Conservation (phyloP, 2,888 invertebrate genomes). For the Opisthograptis luteolata region DNA sequence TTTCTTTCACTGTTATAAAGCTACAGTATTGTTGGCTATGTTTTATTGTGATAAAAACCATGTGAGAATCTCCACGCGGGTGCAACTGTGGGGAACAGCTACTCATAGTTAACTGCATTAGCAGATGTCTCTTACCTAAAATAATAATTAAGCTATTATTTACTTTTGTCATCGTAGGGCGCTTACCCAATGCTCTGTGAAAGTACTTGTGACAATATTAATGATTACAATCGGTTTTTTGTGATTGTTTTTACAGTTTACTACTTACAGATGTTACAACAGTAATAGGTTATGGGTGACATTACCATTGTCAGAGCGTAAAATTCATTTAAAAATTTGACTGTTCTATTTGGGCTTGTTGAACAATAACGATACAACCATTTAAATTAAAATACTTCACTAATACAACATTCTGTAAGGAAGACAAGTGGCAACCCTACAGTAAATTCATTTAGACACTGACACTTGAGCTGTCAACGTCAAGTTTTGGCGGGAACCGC, state of each 20-base stretch:
- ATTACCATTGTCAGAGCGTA: not conserved
- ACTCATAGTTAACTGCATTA: too few relatives aligned
- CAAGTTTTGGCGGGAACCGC: conserved; percentile 14
- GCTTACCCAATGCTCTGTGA: not conserved
- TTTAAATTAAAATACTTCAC: conserved; percentile 16
- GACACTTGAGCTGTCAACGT: conserved; percentile 27
- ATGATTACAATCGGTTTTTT: conserved; percentile 8
- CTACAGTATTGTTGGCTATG: too few relatives aligned
- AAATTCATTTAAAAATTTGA: not conserved
- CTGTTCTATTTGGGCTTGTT: too few relatives aligned
- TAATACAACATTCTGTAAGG: conserved; percentile 11
- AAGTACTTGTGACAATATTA: not conserved
- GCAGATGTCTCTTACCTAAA: too few relatives aligned
- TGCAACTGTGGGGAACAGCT: too few relatives aligned
- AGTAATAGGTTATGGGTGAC: conserved; percentile 12
- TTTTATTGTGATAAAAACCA: too few relatives aligned
- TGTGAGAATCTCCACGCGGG: too few relatives aligned
- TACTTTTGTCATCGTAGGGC: not conserved
- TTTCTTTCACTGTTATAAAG: too few relatives aligned
- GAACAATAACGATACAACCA: conserved; percentile 1
- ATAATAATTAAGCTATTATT: too few relatives aligned
- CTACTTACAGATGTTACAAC: conserved; percentile 10
- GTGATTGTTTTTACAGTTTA: conserved; percentile 1
- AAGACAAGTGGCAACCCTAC: conserved; percentile 29
- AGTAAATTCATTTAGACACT: conserved; percentile 26